Evolutionary conservation across 2,888 invertebrate species (phyloP), one percentile per base, ranked within the genome.

Genomic region (Drosophila nr. medialis): DNA sequence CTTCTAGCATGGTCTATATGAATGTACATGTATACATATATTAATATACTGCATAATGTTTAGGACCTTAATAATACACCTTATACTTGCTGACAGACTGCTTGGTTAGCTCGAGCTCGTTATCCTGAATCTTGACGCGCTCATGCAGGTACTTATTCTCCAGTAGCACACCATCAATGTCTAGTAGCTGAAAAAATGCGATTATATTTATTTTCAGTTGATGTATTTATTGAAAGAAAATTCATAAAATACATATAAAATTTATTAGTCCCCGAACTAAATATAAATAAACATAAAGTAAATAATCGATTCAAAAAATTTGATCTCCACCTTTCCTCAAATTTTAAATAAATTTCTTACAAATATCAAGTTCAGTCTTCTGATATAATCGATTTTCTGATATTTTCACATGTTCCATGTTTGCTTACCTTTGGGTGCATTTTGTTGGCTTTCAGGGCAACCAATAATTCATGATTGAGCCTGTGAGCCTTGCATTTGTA

Each of bases 121-220:
- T 96, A 89, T 97, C 95, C 69, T 96, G 94, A 90, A 97, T 96
- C 76, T 96, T 96, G 54, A 97, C 93, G 89, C 96, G 94, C 89
- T 97, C 97, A 92, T 97, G 96, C 59, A 98, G 94, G 93, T 95
- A 97, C 95, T 96, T 96, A 92, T 97, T 98, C 93, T 97, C 97
- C 91, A 96, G 95, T 51, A 96, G 93, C 49, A 97, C 93, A 45
- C 96, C 95, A 93, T 97, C 97, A 83, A 97, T 95, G 90, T 97
- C 97, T 15, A 97, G 94, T 38, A 96, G 93, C 87, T 93, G 58
- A 70, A 77, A 24, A 24, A 11, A 11, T 10, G 0, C 18, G 13
- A 15, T 15, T 32, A 34, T 36, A 6, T 34, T 8, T 4, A 32
- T 10, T 10, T 15, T 42, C 42, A 21, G 11, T 11, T 11, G 11